A percentile compares a stretch with the other conserved stretches of the same genome.
These are phyloP conservation scores for Nothocercus julius DNA, from an alignment of 2,113 vertebrate genomes.

Conservation along the genomic window DNA sequence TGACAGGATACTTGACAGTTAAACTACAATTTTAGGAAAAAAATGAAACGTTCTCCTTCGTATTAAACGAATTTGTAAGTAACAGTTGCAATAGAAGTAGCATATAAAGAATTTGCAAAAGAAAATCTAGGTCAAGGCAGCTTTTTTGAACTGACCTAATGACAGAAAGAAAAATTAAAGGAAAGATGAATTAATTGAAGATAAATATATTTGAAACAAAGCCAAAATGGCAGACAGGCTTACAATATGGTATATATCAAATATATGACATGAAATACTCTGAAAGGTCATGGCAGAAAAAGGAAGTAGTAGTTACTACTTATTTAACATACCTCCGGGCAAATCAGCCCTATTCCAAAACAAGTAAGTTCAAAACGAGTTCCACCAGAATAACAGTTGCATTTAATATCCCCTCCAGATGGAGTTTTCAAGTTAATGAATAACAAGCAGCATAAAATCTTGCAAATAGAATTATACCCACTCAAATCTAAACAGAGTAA, in stretches of 20 bases:
- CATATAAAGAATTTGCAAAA: neutral
- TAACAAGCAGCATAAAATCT: neutral
- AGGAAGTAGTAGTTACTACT: neutral
- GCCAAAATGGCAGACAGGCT: neutral
- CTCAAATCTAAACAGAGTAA: neutral
- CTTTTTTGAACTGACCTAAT: neutral
- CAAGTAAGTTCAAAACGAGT: neutral
- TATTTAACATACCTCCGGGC: neutral
- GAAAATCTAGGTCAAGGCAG: neutral
- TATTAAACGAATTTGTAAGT: neutral
- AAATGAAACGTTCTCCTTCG: neutral
- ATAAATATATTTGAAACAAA: neutral
- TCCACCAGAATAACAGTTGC: neutral
- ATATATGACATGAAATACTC: neutral
- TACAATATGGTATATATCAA: neutral
- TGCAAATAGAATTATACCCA: conserved; percentile 10
- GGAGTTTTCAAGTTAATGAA: neutral
- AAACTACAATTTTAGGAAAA: neutral
- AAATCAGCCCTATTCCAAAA: neutral
- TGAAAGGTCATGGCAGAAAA: neutral
- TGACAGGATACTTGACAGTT: neutral
- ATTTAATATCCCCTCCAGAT: neutral
- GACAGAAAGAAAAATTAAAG: neutral
- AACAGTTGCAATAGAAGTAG: neutral
- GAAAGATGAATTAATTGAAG: neutral